Percentiles rank a stretch among this genome's conserved stretches.
These are phyloP conservation scores for Ormyrus labotus DNA, from an alignment of 2,888 invertebrate genomes.

Conservation along the genomic window DNA sequence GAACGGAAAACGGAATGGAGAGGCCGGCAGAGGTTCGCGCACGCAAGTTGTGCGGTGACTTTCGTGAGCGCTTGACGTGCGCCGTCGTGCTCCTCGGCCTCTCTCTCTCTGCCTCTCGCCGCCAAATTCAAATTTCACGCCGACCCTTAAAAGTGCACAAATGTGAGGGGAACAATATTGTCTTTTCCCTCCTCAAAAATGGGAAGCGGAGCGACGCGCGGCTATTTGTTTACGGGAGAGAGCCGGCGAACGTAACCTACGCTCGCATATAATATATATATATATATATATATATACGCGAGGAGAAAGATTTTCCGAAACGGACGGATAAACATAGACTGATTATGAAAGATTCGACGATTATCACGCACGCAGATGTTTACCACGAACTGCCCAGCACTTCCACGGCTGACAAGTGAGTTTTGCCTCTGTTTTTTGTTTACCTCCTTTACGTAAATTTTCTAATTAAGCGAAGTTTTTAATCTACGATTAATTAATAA, in stretches of 20 bases:
- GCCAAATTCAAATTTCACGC: neutral
- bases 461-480: no score
- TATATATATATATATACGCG: neutral
- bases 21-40: neutral
- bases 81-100: neutral
- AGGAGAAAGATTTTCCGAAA: neutral
- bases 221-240: neutral
- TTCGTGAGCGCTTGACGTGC: constrained; percentile 43
- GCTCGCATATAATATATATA: neutral
- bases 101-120: neutral
- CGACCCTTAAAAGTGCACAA: neutral
- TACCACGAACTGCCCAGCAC: constrained; percentile 65
- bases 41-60: constrained; percentile 48
- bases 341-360: constrained; percentile 67
- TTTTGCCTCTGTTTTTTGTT: neutral
- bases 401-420: constrained; percentile 65
- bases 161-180: neutral
- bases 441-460: neutral
- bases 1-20: no score
- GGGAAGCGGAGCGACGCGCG: neutral
- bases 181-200: neutral
- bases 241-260: constrained; percentile 30
- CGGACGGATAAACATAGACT: neutral
- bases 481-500: no score
- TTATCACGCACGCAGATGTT: constrained; percentile 69